Evolutionary conservation across 1,140 invertebrate genomes (phyloP).

Genomic region (Megalopta genalis): DNA sequence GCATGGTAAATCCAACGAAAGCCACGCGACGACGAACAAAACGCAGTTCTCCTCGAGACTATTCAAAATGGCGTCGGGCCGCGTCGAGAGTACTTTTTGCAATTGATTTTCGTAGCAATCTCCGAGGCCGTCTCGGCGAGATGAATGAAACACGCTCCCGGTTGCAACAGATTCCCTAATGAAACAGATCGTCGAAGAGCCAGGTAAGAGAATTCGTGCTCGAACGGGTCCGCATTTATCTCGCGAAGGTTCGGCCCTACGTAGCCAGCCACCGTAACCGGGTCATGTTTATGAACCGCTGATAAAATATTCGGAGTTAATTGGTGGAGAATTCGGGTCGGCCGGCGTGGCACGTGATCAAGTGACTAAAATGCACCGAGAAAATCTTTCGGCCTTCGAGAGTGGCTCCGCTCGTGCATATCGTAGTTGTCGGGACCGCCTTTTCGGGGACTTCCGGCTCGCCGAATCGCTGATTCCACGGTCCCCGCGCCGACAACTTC

Average conservation of each 20-base stretch:
- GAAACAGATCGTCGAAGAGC: background rate
- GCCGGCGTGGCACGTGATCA: conserved; percentile 27
- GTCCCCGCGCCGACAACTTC: background rate
- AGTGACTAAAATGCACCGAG: conserved; percentile 20
- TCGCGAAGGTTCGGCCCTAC: background rate
- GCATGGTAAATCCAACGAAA: too few species aligned
- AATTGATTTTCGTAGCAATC: too few species aligned
- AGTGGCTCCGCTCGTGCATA: too few species aligned
- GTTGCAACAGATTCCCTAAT: background rate
- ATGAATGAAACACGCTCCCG: background rate
- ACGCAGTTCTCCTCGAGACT: too few species aligned
- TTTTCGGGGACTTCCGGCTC: background rate
- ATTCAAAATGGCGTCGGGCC: too few species aligned
- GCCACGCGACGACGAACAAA: too few species aligned
- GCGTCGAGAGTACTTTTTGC: too few species aligned
- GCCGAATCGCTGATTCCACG: background rate
- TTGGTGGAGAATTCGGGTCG: conserved; percentile 41
- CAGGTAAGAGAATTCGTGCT: background rate
- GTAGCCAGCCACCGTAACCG: conserved; percentile 7
- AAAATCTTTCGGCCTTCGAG: background rate
- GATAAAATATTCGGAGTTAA: conserved; percentile 48
- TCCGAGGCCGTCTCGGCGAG: background rate
- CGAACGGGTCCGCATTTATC: background rate
- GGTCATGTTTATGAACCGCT: conserved; percentile 19
- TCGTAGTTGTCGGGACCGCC: too few species aligned